Base-by-base conservation (phyloP, 2,113 vertebrate genomes). In the Okapia johnstoni region DNA sequence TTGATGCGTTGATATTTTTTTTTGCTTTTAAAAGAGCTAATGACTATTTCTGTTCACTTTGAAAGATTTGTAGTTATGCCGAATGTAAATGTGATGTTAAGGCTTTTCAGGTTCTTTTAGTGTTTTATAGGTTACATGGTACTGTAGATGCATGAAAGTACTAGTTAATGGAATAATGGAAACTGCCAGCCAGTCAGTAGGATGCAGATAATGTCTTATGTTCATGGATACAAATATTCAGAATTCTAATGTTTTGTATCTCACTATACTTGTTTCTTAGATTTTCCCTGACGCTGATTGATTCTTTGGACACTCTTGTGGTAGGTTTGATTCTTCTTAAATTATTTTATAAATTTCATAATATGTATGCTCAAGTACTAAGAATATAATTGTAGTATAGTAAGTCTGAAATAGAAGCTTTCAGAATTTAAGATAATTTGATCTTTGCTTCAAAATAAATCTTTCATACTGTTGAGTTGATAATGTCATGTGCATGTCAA, bases 291-390 rank as follows among this genome's bases (percentile, higher is more conserved):
- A 99, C 99, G 33, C 99, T 99, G 96, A 99, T 99, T 85, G 99
- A 99, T 98, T 99, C 99, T 60, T 99, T 99, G 99, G 99, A 99
- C 98, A 99, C 99, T 97, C 99, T 99, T 96, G 99, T 99, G 99
- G 99, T 99, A 98, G 98, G 99, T 99, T 96, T 88, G 33, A 94
- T 96, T 93, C 93, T 28, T 96, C 97, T 87, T 97, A 63, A 52
- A 81, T 96, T 95, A 70, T 87, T 95, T 95, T 93, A 85, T 92
- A 80, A 80, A 83, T 95, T 94, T 97, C 21, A 52, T 96, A 87
- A 83, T 93, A 77, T 61, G 5, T 15, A 61, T 36, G 79, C 16
- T 85, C 46, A 92, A 60, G 30, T 92, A 63, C 66, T 90, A 46
- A 54, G 58, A 96, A 85, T 96, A 57, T 81, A 70, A 58, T 92